Conservation (phyloP, 2,888 invertebrate species). For the Hydrotaea cyrtoneurina region DNA sequence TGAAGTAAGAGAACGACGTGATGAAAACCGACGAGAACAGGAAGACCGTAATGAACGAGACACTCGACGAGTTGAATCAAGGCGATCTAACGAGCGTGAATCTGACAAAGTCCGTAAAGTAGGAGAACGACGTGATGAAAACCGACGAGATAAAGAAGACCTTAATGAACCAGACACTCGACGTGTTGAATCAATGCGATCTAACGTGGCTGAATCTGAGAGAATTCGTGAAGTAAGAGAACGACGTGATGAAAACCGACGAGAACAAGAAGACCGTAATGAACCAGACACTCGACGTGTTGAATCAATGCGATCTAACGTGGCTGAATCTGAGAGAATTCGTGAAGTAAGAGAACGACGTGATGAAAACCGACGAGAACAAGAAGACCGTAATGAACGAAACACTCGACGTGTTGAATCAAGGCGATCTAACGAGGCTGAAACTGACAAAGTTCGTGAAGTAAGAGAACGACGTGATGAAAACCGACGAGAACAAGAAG, state of each 20-base stretch:
- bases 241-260: neutral
- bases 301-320: neutral
- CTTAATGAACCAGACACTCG: neutral
- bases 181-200: neutral
- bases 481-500: slow-evolving; percentile 2
- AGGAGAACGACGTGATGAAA: neutral
- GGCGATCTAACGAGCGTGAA: too few species aligned
- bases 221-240: neutral
- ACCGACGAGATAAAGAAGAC: neutral
- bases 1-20: neutral
- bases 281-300: neutral
- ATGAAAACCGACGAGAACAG: neutral
- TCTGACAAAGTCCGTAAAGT: neutral
- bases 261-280: neutral
- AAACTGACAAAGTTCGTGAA: neutral
- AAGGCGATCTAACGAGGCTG: neutral
- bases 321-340: neutral
- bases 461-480: neutral
- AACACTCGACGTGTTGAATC: neutral
- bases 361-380: neutral
- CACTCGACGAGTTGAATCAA: neutral
- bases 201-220: neutral
- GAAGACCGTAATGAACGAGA: neutral
- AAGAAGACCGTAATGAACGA: neutral
- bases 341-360: neutral